Conservation (phyloP, 2,888 invertebrate species). For the Tromatobia lineatoria region DNA sequence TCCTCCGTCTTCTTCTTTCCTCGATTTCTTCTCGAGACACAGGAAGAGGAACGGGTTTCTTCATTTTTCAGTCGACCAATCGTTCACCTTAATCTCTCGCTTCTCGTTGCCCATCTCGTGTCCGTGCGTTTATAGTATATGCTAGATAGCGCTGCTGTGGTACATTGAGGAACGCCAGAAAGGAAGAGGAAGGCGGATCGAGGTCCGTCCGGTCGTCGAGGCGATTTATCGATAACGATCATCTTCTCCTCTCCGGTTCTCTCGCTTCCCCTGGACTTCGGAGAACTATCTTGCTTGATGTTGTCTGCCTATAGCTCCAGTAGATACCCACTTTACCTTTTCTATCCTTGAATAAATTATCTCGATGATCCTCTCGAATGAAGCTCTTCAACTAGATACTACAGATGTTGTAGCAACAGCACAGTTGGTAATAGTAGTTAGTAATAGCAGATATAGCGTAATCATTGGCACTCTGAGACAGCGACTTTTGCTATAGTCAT, state of each 20-base stretch:
- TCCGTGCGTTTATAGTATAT: constrained; percentile 63
- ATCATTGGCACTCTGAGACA: constrained; percentile 10
- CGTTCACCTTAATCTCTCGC: constrained; percentile 78
- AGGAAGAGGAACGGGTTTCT: constrained; percentile 83
- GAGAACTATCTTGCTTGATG: constrained; percentile 50
- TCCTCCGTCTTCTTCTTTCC: constrained; percentile 5
- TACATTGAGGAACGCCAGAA: constrained; percentile 57
- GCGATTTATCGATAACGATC: constrained; percentile 70
- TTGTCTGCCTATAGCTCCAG: constrained; percentile 16
- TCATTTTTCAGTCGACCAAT: constrained; percentile 80
- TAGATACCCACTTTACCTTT: constrained; percentile 9
- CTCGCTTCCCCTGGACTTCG: constrained; percentile 50
- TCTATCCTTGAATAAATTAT: constrained; percentile 66
- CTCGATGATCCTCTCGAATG: constrained; percentile 71
- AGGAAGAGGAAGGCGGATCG: constrained; percentile 70
- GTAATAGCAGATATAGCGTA: neutral
- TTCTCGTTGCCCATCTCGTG: constrained; percentile 50
- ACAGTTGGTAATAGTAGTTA: constrained; percentile 29
- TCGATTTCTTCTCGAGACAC: constrained; percentile 67
- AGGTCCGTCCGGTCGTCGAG: constrained; percentile 68
- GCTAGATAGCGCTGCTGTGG: constrained; percentile 45
- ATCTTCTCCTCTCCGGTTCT: constrained; percentile 58
- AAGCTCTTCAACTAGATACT: constrained; percentile 70
- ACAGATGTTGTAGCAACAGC: constrained; percentile 31
- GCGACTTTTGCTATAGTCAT: neutral